Evolutionary conservation across 2,888 invertebrate species (phyloP).

Genomic region (Hartigia nigra): DNA sequence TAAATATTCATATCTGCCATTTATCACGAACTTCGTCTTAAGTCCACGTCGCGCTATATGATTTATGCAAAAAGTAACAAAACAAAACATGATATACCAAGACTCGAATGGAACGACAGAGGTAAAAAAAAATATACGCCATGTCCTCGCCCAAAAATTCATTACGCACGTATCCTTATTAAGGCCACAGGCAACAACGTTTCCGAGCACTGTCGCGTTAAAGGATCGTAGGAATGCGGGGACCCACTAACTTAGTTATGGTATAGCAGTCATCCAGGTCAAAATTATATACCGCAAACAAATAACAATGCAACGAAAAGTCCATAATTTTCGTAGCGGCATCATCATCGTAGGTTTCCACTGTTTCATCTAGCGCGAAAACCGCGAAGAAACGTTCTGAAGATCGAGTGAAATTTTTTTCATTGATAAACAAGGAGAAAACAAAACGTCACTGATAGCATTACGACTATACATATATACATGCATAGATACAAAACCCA

Average conservation of each 20-base stretch:
- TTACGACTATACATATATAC: not conserved
- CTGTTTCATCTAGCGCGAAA: not conserved
- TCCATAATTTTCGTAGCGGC: not conserved
- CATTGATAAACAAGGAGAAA: not conserved
- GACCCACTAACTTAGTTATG: constrained; percentile 23
- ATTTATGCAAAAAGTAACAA: not conserved
- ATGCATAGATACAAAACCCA: not conserved
- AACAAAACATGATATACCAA: not conserved
- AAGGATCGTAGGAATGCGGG: constrained; percentile 14
- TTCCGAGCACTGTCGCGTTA: not conserved
- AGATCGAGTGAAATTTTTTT: not conserved
- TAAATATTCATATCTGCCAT: not conserved
- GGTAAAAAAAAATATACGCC: not conserved
- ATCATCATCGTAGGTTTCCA: not conserved
- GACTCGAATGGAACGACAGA: not conserved
- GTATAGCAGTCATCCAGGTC: constrained; percentile 17
- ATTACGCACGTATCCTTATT: not conserved
- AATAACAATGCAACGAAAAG: constrained; percentile 8
- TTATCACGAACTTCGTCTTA: not conserved
- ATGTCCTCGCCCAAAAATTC: not conserved
- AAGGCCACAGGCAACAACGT: not conserved
- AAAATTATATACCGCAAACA: constrained; percentile 12
- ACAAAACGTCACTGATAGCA: not conserved
- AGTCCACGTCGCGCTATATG: not conserved
- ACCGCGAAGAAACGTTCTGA: not conserved